A percentile compares a stretch with the other conserved stretches of the same genome.
phyloP scores from a whole-genome alignment of 2,797 vertebrate species.

The Urocyon cinereoargenteus region DNA sequence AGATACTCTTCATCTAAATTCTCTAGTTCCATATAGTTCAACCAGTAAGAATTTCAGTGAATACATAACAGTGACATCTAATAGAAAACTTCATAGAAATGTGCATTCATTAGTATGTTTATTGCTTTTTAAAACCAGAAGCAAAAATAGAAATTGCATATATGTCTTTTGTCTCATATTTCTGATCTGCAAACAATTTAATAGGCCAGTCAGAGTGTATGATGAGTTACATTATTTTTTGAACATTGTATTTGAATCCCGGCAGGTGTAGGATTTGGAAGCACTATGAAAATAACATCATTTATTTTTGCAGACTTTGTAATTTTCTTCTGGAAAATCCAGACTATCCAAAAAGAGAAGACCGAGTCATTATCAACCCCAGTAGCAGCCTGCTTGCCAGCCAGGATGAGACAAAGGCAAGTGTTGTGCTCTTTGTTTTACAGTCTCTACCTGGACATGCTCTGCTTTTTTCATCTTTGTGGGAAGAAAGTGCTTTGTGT shows the following conservation, averaged over 20 bases:
- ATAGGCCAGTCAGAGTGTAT: background rate
- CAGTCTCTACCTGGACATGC: background rate
- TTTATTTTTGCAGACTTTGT: conserved; percentile 93
- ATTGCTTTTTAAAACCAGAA: conserved; percentile 32
- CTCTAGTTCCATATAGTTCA: background rate
- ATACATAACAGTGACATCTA: background rate
- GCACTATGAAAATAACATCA: conserved; percentile 47
- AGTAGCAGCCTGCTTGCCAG: conserved; percentile 96
- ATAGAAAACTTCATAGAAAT: background rate
- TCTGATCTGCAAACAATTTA: background rate
- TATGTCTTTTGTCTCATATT: conserved; percentile 34
- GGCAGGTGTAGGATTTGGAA: conserved; percentile 2
- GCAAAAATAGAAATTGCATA: background rate
- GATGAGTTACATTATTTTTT: background rate
- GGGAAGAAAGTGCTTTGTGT: background rate
- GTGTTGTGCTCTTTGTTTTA: conserved; percentile 65
- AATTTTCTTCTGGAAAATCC: conserved; percentile 97
- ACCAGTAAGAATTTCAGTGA: background rate
- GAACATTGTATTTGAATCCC: background rate
- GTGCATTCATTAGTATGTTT: background rate
- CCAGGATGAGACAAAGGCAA: conserved; percentile 93
- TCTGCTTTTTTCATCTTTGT: background rate
- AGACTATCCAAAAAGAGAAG: conserved; percentile 94
- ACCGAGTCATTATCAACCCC: conserved; percentile 89
- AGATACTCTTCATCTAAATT: background rate